A percentile compares a stretch with the other conserved stretches of the same genome.
Evolutionary conservation across 1,140 invertebrate species (phyloP).

Genomic region (Eumaeus atala): DNA sequence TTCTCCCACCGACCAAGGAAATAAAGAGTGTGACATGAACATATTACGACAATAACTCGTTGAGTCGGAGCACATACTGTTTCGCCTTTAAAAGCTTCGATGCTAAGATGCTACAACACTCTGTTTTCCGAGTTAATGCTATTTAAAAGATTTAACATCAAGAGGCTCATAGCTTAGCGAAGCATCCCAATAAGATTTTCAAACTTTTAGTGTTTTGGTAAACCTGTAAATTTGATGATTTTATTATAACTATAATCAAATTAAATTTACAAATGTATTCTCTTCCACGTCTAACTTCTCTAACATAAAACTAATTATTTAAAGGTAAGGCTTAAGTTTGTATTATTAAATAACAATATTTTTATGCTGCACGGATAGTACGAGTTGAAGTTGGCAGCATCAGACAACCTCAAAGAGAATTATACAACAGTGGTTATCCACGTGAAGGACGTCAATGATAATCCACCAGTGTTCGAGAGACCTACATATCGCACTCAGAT

Average conservation of each 20-base stretch:
- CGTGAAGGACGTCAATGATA: conserved; percentile 96
- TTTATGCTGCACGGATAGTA: conserved; percentile 78
- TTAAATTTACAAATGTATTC: too few relatives aligned
- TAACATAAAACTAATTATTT: too few relatives aligned
- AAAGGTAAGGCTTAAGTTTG: too few relatives aligned
- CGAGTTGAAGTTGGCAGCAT: conserved; percentile 92
- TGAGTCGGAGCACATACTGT: conserved; percentile 25
- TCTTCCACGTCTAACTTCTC: too few relatives aligned
- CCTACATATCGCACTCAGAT: conserved; percentile 96
- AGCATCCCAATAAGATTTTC: conserved; percentile 1
- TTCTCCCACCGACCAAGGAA: conserved; percentile 46
- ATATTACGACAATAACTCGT: conserved; percentile 61
- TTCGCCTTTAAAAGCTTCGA: conserved; percentile 11
- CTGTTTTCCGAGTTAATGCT: conserved; percentile 9
- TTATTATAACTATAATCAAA: too few relatives aligned
- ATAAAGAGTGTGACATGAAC: conserved; percentile 61
- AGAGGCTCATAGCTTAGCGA: background rate
- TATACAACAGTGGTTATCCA: conserved; percentile 96
- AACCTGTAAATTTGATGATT: too few relatives aligned
- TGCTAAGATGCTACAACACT: conserved; percentile 8
- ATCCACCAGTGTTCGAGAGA: conserved; percentile 86
- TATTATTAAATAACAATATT: background rate
- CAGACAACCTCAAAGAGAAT: conserved; percentile 97
- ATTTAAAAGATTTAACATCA: conserved; percentile 9
- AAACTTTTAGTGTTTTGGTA: background rate